phyloP scores from a whole-genome alignment of 2,888 invertebrate genomes.

The Synanthedon formicaeformis region DNA sequence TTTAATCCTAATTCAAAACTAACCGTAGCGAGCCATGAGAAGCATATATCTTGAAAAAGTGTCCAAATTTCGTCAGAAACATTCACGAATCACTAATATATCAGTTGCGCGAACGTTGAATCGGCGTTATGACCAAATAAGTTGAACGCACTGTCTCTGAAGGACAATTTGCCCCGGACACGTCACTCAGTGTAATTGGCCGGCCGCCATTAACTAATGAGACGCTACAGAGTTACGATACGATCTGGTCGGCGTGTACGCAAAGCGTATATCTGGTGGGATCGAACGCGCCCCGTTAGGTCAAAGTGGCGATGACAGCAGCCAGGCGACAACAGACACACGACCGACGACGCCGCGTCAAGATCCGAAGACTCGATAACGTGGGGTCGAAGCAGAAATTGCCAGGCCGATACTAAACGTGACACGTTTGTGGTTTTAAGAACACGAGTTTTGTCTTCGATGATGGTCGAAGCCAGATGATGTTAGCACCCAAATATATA shows the following conservation, averaged over 20 bases:
- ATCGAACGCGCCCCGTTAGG: conserved; percentile 33
- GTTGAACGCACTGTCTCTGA: conserved; percentile 7
- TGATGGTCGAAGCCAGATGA: too few species aligned
- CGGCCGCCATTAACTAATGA: conserved; percentile 46
- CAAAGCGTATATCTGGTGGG: conserved; percentile 32
- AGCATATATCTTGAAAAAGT: too few species aligned
- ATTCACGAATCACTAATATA: conserved; percentile 6
- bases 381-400: too few species aligned
- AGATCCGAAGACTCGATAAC: conserved; percentile 1
- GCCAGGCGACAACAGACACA: conserved; percentile 2
- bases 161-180: conserved; percentile 53
- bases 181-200: conserved; percentile 64
- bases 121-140: conserved; percentile 9
- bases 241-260: conserved; percentile 34
- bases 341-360: not conserved
- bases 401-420: too few species aligned
- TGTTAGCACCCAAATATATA: too few species aligned
- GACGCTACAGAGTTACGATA: conserved; percentile 23
- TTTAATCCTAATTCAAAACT: too few species aligned
- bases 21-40: too few species aligned
- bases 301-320: conserved; percentile 13
- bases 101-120: conserved; percentile 2
- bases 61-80: conserved; percentile 2
- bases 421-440: too few species aligned
- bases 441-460: too few species aligned